phyloP scores from a whole-genome alignment of 2,888 invertebrate genomes.

The Microplitis manilae region DNA sequence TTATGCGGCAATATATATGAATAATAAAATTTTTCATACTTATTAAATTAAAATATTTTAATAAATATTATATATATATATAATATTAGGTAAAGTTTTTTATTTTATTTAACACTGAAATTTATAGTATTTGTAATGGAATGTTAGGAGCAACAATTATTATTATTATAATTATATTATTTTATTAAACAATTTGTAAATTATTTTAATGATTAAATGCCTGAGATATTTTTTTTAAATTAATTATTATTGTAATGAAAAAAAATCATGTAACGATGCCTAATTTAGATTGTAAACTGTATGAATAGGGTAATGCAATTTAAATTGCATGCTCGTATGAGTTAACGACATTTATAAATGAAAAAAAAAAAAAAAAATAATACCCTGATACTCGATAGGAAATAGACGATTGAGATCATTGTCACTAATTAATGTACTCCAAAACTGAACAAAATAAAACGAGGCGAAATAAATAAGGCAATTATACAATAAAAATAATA shows the following conservation, averaged over 20 bases:
- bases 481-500: conserved; percentile 52
- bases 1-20: background rate
- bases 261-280: conserved; percentile 46
- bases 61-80: background rate
- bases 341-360: conserved; percentile 54
- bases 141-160: background rate
- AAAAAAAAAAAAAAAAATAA: background rate
- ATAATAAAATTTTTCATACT: background rate
- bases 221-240: conserved; percentile 45
- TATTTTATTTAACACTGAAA: conserved; percentile 14
- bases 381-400: conserved; percentile 58
- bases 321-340: conserved; percentile 46
- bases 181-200: background rate
- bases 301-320: conserved; percentile 46
- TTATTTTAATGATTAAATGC: conserved; percentile 38
- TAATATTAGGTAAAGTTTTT: background rate
- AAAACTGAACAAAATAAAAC: conserved; percentile 55
- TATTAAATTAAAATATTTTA: background rate
- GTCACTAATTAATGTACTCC: conserved; percentile 63
- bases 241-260: conserved; percentile 33
- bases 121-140: background rate
- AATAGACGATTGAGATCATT: conserved; percentile 61
- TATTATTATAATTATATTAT: conserved; percentile 5
- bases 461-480: conserved; percentile 58
- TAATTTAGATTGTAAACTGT: conserved; percentile 47